These are phyloP conservation scores for Aphelocoma coerulescens DNA, from an alignment of 2,113 vertebrate species.

Conservation along the genomic window DNA sequence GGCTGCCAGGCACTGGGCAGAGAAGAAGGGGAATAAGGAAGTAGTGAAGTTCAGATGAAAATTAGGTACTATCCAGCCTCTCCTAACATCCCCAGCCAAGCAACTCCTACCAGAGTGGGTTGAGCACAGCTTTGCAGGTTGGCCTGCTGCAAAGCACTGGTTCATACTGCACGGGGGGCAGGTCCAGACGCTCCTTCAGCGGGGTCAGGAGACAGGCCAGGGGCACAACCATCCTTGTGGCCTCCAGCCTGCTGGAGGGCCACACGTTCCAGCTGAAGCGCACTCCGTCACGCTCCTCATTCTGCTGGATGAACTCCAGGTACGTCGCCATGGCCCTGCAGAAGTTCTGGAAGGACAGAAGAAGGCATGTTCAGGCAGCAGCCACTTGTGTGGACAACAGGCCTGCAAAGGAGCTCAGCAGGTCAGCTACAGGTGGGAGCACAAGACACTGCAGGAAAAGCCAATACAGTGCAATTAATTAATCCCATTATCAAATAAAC, in stretches of 20 bases:
- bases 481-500: neutral
- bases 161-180: conserved; percentile 93
- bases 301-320: conserved; percentile 97
- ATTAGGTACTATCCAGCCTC: neutral
- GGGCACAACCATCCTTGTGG: conserved; percentile 92
- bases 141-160: conserved; percentile 90
- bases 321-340: conserved; percentile 83
- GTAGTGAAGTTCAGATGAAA: neutral
- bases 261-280: conserved; percentile 98
- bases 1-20: neutral
- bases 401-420: neutral
- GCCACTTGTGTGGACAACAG: neutral
- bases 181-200: conserved; percentile 87
- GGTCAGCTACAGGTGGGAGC: neutral
- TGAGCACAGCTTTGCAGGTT: conserved; percentile 93
- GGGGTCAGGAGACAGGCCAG: conserved; percentile 94
- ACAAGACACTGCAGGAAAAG: neutral
- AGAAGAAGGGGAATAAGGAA: neutral
- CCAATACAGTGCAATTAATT: neutral
- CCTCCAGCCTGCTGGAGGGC: conserved; percentile 94
- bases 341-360: conserved; percentile 42
- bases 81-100: neutral
- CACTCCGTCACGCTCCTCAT: conserved; percentile 93
- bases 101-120: conserved; percentile 89
- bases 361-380: neutral